Evolutionary conservation across 2,113 vertebrate genomes (phyloP).

Genomic region (Psammodynastes pulverulentus): DNA sequence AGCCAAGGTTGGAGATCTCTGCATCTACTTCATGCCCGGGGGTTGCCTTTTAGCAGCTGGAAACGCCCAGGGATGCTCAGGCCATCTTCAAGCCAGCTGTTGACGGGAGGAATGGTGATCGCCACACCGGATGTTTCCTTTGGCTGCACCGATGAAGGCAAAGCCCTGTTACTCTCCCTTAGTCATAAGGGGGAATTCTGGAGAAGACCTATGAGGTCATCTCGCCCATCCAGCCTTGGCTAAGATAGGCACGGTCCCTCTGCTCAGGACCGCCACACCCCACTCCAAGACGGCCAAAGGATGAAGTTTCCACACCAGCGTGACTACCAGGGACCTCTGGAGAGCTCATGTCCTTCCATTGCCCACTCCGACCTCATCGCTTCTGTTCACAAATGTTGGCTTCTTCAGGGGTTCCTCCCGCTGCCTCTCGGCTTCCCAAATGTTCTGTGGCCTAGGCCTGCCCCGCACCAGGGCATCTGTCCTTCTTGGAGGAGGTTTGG

Average conservation of each 20-base stretch:
- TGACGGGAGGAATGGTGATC: background rate
- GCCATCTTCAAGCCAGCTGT: background rate
- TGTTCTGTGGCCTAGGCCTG: background rate
- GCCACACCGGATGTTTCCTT: background rate
- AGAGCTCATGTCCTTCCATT: background rate
- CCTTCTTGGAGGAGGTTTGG: background rate
- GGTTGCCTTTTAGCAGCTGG: background rate
- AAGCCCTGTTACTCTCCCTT: background rate
- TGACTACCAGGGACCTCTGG: background rate
- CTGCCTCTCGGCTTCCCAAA: background rate
- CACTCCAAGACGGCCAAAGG: background rate
- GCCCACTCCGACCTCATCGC: background rate
- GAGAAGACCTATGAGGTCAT: slow-evolving; percentile 57
- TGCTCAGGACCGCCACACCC: background rate
- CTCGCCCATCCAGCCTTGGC: background rate
- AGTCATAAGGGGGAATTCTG: slow-evolving; percentile 19
- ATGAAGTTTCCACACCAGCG: background rate
- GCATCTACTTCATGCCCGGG: background rate
- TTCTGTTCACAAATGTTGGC: background rate
- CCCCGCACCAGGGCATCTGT: background rate
- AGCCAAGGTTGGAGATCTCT: no score
- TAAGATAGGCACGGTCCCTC: background rate
- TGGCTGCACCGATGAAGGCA: background rate
- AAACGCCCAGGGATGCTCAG: background rate
- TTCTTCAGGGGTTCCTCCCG: background rate